Conservation (phyloP, 2,888 invertebrate species). For the Nymphalis polychloros region DNA sequence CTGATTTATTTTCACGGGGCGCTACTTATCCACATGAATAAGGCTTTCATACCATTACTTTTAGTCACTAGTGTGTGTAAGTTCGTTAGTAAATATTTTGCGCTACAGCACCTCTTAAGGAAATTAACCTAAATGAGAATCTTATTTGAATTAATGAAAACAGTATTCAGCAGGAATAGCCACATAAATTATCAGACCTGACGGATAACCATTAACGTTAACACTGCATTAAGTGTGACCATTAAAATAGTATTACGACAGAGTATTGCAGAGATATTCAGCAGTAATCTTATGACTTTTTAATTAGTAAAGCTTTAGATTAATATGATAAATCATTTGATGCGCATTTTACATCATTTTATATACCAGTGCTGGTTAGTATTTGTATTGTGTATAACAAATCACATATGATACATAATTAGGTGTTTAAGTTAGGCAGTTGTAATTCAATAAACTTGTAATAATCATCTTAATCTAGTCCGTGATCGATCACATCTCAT, state of each 20-base stretch:
- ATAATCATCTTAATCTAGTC: conserved; percentile 7
- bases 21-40: conserved; percentile 15
- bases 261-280: neutral
- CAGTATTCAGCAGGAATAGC: conserved; percentile 48
- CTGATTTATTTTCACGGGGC: neutral
- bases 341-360: neutral
- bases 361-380: neutral
- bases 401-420: neutral
- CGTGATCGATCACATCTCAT: conserved; percentile 17
- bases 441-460: conserved; percentile 22
- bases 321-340: no score
- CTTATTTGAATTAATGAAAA: conserved; percentile 56
- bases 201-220: conserved; percentile 40
- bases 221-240: conserved; percentile 30
- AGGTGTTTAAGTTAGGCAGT: neutral
- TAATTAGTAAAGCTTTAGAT: neutral
- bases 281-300: neutral
- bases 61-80: conserved; percentile 8
- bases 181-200: conserved; percentile 57
- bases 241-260: conserved; percentile 29
- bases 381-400: neutral
- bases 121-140: conserved; percentile 56
- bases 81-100: conserved; percentile 33
- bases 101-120: conserved; percentile 54
- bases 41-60: conserved; percentile 6